A percentile compares a stretch with the other conserved stretches of the same genome.
These are phyloP conservation scores for Dilophus febrilis DNA, from an alignment of 2,888 invertebrate species.

Conservation along the genomic window DNA sequence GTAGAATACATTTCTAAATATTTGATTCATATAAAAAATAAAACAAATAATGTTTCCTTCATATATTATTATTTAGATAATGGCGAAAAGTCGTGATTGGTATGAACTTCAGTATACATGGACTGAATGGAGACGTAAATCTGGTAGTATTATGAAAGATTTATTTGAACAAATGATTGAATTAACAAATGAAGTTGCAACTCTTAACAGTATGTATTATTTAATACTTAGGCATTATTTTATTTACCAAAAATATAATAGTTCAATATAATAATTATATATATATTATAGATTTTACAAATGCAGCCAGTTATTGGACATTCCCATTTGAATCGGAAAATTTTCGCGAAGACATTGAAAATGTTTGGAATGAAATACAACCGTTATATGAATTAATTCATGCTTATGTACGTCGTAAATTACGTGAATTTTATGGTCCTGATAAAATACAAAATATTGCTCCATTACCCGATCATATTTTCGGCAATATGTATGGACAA, in stretches of 20 bases:
- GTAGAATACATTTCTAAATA: too few species aligned
- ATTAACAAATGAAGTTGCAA: conserved; percentile 64
- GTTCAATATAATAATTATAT: too few species aligned
- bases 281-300: conserved; percentile 53
- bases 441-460: conserved; percentile 64
- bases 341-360: conserved; percentile 61
- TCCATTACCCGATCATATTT: conserved; percentile 67
- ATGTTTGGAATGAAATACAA: conserved; percentile 67
- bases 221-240: too few species aligned
- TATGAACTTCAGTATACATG: conserved; percentile 75
- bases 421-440: conserved; percentile 69
- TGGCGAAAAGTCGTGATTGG: conserved; percentile 72
- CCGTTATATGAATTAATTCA: conserved; percentile 79
- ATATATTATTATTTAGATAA: conserved; percentile 33
- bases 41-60: too few species aligned
- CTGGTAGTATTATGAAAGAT: conserved; percentile 61
- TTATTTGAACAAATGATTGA: conserved; percentile 64
- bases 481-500: conserved; percentile 85
- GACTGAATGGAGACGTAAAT: conserved; percentile 79
- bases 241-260: too few species aligned
- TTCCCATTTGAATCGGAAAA: conserved; percentile 65
- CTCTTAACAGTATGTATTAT: conserved; percentile 53
- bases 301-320: conserved; percentile 80
- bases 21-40: too few species aligned
- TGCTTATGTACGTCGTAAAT: conserved; percentile 70